Evolutionary conservation across 2,797 vertebrate genomes (phyloP).

Genomic region (Paramormyrops hopkinsi): DNA sequence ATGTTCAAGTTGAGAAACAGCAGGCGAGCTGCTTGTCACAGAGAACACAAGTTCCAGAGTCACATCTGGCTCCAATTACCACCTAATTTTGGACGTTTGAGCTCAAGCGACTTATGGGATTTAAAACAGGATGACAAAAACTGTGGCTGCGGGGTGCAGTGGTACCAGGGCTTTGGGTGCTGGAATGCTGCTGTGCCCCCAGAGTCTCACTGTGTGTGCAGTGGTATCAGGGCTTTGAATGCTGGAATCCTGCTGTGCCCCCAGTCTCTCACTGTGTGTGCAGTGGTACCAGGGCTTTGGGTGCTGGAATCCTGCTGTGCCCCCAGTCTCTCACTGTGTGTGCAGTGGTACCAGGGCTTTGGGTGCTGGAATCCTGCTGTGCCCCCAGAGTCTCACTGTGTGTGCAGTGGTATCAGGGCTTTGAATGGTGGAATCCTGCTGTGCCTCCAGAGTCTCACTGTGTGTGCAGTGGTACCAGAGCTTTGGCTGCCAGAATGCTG

Average conservation of each 20-base stretch:
- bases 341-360: neutral
- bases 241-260: neutral
- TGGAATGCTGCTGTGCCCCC: neutral
- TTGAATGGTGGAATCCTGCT: neutral
- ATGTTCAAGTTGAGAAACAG: neutral
- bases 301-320: neutral
- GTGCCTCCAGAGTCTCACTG: neutral
- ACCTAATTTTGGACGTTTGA: conserved; percentile 26
- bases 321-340: no score
- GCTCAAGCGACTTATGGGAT: conserved; percentile 25
- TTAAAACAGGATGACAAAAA: conserved; percentile 19
- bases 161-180: neutral
- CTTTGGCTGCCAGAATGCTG: no score
- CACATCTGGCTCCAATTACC: conserved; percentile 26
- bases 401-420: neutral
- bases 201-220: neutral
- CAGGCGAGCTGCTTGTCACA: conserved; percentile 6
- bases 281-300: no score
- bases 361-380: no score
- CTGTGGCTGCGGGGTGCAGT: neutral
- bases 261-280: neutral
- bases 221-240: neutral
- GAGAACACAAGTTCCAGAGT: conserved; percentile 7
- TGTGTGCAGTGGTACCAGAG: neutral
- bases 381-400: neutral